These are phyloP conservation scores for Strongylocentrotus purpuratus DNA, from an alignment of 35 echinoderm and acorn worm species.

Conservation along the genomic window DNA sequence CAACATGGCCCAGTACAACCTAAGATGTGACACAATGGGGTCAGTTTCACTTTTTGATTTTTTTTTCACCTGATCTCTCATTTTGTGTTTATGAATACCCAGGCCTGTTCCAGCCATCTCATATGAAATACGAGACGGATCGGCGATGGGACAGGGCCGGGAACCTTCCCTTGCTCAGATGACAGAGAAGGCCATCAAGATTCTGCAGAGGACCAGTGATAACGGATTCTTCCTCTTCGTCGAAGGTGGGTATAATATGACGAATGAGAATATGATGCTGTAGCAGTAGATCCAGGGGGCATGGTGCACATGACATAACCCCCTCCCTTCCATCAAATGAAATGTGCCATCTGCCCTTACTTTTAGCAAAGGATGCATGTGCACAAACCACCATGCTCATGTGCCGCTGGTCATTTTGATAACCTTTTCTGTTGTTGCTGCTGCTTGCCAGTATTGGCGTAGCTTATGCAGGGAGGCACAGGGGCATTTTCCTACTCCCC, in stretches of 20 bases:
- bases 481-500: too few species aligned
- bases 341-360: not conserved
- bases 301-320: not conserved
- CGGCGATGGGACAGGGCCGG: conserved; percentile 48
- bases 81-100: not conserved
- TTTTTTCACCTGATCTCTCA: not conserved
- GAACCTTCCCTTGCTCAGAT: conserved; percentile 71
- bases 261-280: not conserved
- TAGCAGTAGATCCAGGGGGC: not conserved
- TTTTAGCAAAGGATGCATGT: too few species aligned
- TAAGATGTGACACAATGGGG: not conserved
- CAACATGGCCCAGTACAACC: too few species aligned
- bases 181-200: conserved; percentile 73
- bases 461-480: too few species aligned
- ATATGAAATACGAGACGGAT: conserved; percentile 68
- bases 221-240: conserved; percentile 67
- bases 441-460: too few species aligned
- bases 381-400: too few species aligned
- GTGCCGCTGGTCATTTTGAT: too few species aligned
- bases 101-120: conserved; percentile 58
- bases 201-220: conserved; percentile 40
- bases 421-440: too few species aligned
- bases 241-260: conserved; percentile 44
- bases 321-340: not conserved
- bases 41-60: not conserved